Evolutionary conservation across 2,888 invertebrate species (phyloP).

Genomic region (Dorcus hopei): DNA sequence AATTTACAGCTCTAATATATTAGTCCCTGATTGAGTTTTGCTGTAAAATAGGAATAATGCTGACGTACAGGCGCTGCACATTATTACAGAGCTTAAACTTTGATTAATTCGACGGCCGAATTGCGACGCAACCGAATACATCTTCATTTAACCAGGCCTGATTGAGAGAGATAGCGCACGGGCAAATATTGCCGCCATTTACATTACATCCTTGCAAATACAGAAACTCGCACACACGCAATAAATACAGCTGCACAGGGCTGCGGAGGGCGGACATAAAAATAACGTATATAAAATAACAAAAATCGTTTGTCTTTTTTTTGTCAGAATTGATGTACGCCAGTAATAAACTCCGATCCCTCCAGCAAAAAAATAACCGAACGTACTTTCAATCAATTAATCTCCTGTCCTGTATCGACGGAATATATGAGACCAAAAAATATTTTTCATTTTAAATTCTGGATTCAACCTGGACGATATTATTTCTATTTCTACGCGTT

Average conservation of each 20-base stretch:
- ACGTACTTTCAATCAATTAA: slow-evolving; percentile 2
- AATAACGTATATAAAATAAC: background rate
- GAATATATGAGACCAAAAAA: no score
- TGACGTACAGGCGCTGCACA: slow-evolving; percentile 49
- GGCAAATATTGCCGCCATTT: slow-evolving; percentile 25
- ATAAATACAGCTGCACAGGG: slow-evolving; percentile 4
- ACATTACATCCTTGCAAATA: slow-evolving; percentile 6
- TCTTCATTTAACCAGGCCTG: slow-evolving; percentile 33
- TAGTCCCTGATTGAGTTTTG: slow-evolving; percentile 54
- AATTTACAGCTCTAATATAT: slow-evolving; percentile 55
- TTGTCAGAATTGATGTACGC: background rate
- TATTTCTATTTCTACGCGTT: no score
- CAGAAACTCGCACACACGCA: slow-evolving; percentile 10
- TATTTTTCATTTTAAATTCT: no score
- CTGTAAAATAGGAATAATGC: slow-evolving; percentile 53
- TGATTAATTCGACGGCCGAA: slow-evolving; percentile 50
- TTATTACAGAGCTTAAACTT: slow-evolving; percentile 52
- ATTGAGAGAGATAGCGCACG: slow-evolving; percentile 22
- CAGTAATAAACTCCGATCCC: background rate
- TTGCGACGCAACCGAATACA: slow-evolving; percentile 42
- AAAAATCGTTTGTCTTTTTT: background rate
- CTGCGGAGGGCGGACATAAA: background rate
- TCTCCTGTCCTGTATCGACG: background rate
- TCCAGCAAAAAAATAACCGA: background rate
- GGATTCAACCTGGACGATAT: no score